phyloP scores from a whole-genome alignment of 1,140 invertebrate species.

The Drosophila funebris region DNA sequence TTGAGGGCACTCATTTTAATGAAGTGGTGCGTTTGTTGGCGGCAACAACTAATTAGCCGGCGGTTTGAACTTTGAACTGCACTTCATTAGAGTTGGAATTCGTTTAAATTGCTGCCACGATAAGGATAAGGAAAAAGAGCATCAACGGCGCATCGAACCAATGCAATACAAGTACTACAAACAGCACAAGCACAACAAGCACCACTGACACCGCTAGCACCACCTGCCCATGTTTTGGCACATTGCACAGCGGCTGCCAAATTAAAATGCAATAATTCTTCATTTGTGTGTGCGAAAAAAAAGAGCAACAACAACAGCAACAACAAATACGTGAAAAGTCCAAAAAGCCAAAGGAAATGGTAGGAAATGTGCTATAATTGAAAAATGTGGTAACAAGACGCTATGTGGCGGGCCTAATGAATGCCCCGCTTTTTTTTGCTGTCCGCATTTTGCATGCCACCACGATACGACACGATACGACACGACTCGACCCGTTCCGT shows the following conservation, averaged over 20 bases:
- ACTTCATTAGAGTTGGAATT: conserved; percentile 69
- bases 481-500: conserved; percentile 45
- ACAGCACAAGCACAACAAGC: neutral
- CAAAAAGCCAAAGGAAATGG: conserved; percentile 27
- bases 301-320: conserved; percentile 1
- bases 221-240: conserved; percentile 64
- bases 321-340: conserved; percentile 27
- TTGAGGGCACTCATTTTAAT: conserved; percentile 66
- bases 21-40: conserved; percentile 35
- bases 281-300: conserved; percentile 51
- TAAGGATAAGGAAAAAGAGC: conserved; percentile 51
- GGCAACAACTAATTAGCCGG: conserved; percentile 65
- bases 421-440: conserved; percentile 61
- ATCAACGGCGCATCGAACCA: neutral
- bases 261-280: conserved; percentile 83
- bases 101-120: conserved; percentile 27
- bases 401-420: conserved; percentile 77
- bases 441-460: conserved; percentile 30
- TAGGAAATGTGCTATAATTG: conserved; percentile 81
- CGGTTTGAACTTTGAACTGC: conserved; percentile 71
- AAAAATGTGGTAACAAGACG: conserved; percentile 83
- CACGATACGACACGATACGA: conserved; percentile 21
- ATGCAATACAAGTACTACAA: neutral
- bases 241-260: conserved; percentile 55
- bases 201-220: conserved; percentile 23